Evolutionary conservation across 2,888 invertebrate genomes (phyloP), one percentile per base, ranked within the genome.

Genomic region (Calameuta idolon): DNA sequence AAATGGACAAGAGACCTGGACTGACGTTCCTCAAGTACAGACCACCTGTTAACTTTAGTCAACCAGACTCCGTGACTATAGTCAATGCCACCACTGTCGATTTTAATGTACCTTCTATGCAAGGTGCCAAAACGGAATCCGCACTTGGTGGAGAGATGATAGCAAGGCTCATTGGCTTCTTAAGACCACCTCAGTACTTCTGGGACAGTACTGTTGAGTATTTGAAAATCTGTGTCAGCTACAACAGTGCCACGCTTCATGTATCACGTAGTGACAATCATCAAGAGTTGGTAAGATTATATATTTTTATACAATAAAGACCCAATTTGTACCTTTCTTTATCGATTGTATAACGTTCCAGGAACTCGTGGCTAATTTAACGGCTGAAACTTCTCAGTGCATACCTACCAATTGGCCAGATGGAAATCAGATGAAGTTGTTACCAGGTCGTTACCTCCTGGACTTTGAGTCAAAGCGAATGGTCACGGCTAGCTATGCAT

Each of bases 11-110:
- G 82, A 93, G 97, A 34, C 97, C 98, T 0, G 98, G 98, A 0
- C 93, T 98, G 3, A 98, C 98, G 0, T 97, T 97, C 85, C 93
- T 98, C 34, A 95, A 97, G 85, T 98, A 98, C 91, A 95, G 96
- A 85, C 95, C 96, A 89, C 98, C 98, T 0, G 95, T 96, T 0
- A 97, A 98, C 91, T 95, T 95, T 90, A 95, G 95, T 40, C 97
- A 97, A 88, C 98, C 98, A 0, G 98, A 98, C 89, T 95, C 95
- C 81, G 98, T 97, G 30, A 94, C 95, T 0, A 96, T 98, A 71
- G 95, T 98, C 9, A 97, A 97, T 87, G 96, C 97, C 4, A 97
- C 97, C 0, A 95, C 96, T 73, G 96, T 93, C 37, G 96, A 96
- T 85, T 96, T 97, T 91, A 95, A 94, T 37, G 95, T 95, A 0